Evolutionary conservation across 2,888 invertebrate species (phyloP), one percentile per base, ranked within the genome.

Genomic region (Sphinx pinastri): DNA sequence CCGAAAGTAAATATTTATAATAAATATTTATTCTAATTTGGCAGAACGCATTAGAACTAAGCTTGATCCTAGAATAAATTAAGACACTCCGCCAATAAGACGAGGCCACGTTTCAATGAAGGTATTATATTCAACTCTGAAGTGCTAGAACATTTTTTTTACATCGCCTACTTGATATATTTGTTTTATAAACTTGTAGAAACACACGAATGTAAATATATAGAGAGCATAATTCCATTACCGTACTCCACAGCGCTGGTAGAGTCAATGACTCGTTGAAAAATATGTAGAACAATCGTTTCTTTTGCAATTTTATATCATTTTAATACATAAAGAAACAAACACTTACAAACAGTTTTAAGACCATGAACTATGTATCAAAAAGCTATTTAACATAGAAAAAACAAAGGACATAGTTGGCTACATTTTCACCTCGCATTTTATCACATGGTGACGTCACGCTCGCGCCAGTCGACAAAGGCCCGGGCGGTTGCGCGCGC

Each of bases 401-500:
- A 49, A 13, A 63, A 63, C 55, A 68, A 45, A 68, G 71, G 67
- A 66, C 67, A 54, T 63, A 47, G 10, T 57, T 12, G 55, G 57
- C 31, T 52, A 68, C 79, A 85, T 88, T 89, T 88, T 87, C 88
- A 84, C 83, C 82, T 84, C 75, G 83, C 81, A 78, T 85, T 85
- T 87, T 88, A 89, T 90, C 85, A 84, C 84, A 77, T 77, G 70
- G 81, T 84, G 84, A 87, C 88, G 88, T 88, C 89, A 88, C 81
- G 78, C 81, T 83, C 63, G 13, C 63, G 63, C 63, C 63, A 63
- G 0, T 13, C 84, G 81, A 86, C 89, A 87, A 89, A 91, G 89
- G 87, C 89, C 83, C 84, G 86, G 82, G 84, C 84, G 83, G 85
- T 82, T 83, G 88, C 87, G 91, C 85, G 84, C 84, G 89, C 90